Base-by-base conservation (phyloP, 1,140 invertebrate species). In the Bathynomus jamesi region DNA sequence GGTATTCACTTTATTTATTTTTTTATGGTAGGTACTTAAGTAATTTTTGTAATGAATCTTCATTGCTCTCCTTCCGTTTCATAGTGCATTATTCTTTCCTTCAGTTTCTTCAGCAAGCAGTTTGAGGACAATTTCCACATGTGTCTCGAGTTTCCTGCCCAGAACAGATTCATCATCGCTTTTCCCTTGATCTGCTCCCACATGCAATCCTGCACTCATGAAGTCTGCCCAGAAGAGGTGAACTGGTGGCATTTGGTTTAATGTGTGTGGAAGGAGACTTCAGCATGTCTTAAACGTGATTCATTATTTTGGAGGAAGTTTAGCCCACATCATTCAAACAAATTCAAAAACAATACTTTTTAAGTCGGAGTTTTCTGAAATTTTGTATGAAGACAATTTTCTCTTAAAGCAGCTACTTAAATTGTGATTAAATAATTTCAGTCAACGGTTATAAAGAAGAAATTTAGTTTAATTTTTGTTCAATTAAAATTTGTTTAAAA, bases 41-140 rank as follows among this genome's bases (percentile, higher is more conserved):
- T n/a, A n/a, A n/a, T n/a, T n/a, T n/a, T n/a, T n/a, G n/a, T n/a
- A n/a, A n/a, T n/a, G n/a, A n/a, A n/a, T n/a, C n/a, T n/a, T n/a
- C n/a, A n/a, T n/a, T n/a, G n/a, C n/a, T n/a, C n/a, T n/a, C n/a
- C n/a, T n/a, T n/a, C n/a, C n/a, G n/a, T n/a, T n/a, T n/a, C n/a
- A n/a, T 88, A 81, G 64, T 29, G 32, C 74, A 69, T 65, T 76
- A 61, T 61, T 76, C 81, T 61, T 79, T 87, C 93, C 69, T 67
- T 2, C 76, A 77, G 76, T 81, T 99, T 99, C 82, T 98, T 97
- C 80, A 96, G 89, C 78, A 94, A 94, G 85, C 91, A 96, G 81
- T 98, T 98, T 84, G 95, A 98, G 80, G 94, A 96, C 80, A 94
- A 98, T 81, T 98, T 98, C 81, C 95, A 98, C 79, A 96, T 98